Conservation (phyloP, 1,140 invertebrate species). For the Helicoverpa armigera region DNA sequence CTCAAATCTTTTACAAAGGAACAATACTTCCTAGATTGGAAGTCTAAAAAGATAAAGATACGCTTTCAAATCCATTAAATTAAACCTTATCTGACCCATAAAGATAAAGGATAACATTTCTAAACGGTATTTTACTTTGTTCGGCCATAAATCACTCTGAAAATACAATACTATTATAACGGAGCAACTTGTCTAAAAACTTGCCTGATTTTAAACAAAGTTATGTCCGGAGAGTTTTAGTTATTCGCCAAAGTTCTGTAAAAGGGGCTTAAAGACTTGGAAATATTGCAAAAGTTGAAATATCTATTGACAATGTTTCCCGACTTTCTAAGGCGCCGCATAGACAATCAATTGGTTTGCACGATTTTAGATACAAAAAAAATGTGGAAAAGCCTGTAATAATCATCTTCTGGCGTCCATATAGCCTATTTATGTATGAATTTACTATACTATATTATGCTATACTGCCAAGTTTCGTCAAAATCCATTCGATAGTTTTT, state of each 20-base stretch:
- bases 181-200: neutral
- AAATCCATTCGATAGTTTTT: neutral
- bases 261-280: slow-evolving; percentile 14
- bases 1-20: no score
- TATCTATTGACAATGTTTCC: slow-evolving; percentile 25
- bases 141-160: slow-evolving; percentile 11
- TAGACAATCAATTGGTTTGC: no score
- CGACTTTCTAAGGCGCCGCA: neutral
- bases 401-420: no score
- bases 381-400: no score
- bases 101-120: neutral
- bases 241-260: slow-evolving; percentile 12
- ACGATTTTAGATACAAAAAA: no score
- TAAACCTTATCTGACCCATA: neutral
- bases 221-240: neutral
- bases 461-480: no score
- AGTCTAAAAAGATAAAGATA: no score
- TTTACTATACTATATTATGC: no score
- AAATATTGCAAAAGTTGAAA: slow-evolving; percentile 28
- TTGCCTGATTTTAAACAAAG: neutral
- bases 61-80: no score
- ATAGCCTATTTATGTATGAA: no score
- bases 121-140: slow-evolving; percentile 1
- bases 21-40: no score
- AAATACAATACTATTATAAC: slow-evolving; percentile 32